Conservation (phyloP, 2,888 invertebrate genomes). For the Sympetrum striolatum region DNA sequence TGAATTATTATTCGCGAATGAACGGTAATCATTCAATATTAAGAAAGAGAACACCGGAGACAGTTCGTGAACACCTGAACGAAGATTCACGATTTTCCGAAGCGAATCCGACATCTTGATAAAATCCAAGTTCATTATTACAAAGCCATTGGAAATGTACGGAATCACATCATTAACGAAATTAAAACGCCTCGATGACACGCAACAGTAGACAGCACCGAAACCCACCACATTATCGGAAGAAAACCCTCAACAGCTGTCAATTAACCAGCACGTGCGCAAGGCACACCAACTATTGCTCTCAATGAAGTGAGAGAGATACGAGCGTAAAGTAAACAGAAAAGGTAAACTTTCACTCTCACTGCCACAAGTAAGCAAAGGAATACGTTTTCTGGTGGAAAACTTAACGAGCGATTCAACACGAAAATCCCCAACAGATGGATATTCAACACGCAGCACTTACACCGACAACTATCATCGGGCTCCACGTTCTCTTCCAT, state of each 20-base stretch:
- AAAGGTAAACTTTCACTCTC: background rate
- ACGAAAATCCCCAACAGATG: background rate
- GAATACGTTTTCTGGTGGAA: background rate
- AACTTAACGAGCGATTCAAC: background rate
- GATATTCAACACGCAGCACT: background rate
- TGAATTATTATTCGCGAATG: too few species aligned
- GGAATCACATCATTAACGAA: background rate
- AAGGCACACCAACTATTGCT: background rate
- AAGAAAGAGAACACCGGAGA: too few species aligned
- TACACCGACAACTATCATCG: slow-evolving; percentile 27
- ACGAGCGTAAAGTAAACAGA: background rate
- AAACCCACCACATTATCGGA: background rate
- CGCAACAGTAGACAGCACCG: background rate
- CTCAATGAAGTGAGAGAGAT: background rate
- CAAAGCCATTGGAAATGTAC: background rate
- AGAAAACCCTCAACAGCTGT: slow-evolving; percentile 3
- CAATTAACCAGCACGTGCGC: background rate
- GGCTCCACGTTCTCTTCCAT: slow-evolving; percentile 21
- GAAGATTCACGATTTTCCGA: background rate
- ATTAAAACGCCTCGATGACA: background rate
- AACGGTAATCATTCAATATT: too few species aligned
- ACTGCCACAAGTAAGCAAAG: background rate
- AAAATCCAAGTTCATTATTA: background rate
- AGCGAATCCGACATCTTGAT: background rate
- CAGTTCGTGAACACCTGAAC: too few species aligned